Base-by-base conservation (phyloP, 2,113 vertebrate species). In the Bufo gargarizans region DNA sequence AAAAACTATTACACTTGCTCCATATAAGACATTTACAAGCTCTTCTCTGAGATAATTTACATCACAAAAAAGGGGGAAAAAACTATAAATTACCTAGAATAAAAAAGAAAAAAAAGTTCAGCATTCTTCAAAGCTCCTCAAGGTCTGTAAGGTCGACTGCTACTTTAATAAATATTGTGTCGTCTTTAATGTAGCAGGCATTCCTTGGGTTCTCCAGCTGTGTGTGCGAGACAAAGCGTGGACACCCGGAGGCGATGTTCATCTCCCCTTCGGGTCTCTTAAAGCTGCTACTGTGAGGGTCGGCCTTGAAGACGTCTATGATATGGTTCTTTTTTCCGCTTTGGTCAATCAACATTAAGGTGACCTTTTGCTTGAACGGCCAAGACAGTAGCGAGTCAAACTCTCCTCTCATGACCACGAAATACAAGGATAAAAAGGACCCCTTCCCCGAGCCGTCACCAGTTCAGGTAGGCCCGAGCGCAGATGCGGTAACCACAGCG, bases 351-450 rank as follows among this genome's bases (percentile, higher is more conserved):
- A 97, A 93, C 90, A 95, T 95, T 17, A 97, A 92, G 0, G 95
- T 96, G 69, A 98, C 96, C 63, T 96, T 95, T 90, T 98, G 97
- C 90, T 91, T 96, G 93, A 99, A 99, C 0, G 97, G 97, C 97
- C 97, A 99, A 3, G 94, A 94, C 65, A 99, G 86, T 6, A 99
- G 92, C 0, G 97, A 96, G 89, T 99, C 97, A 11, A 98, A 98
- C 89, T 99, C 97, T 0, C 97, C 97, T 14, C 94, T 95, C 97
- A 99, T 97, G 85, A 99, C 95, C 61, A 97, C 96, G 0, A 98
- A 95, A 77, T 97, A 99, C 19, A 99, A 93, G 0, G 97, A 99
- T 90, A 98, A 90, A 61, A 98, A 97, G 0, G 96, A 96, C 0
- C 96, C 96, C 90, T 95, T 94, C 20, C 97, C 97, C 0, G 95